Conservation (phyloP, 2,797 vertebrate genomes). For the Simalia tracyae region DNA sequence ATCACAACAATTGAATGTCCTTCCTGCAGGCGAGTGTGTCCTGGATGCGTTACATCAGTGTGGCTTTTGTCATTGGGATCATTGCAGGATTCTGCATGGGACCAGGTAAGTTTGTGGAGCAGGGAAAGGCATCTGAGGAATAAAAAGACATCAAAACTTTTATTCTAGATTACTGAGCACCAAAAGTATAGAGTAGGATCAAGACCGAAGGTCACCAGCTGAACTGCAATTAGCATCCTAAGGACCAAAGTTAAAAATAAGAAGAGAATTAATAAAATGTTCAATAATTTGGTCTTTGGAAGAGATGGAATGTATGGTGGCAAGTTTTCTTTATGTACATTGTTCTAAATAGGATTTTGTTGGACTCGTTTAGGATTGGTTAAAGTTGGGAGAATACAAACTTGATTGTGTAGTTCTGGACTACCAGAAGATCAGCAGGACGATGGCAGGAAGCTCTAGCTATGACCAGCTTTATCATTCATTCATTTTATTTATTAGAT, state of each 20-base stretch:
- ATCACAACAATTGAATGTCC: neutral
- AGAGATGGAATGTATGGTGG: neutral
- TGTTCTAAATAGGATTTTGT: neutral
- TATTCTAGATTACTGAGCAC: neutral
- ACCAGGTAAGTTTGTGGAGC: constrained; percentile 75
- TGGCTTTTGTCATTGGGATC: constrained; percentile 85
- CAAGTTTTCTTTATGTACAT: neutral
- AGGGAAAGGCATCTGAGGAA: neutral
- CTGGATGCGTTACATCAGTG: constrained; percentile 82
- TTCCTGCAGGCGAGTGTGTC: constrained; percentile 69
- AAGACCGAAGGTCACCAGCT: neutral
- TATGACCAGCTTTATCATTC: neutral
- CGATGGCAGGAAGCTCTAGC: neutral
- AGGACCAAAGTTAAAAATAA: neutral
- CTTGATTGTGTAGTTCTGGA: neutral
- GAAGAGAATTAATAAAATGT: neutral
- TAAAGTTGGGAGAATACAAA: neutral
- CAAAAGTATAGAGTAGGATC: neutral
- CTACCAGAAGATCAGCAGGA: neutral
- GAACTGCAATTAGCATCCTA: neutral
- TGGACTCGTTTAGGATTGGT: neutral
- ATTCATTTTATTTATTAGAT: neutral
- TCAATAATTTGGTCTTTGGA: neutral
- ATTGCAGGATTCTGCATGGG: constrained; percentile 92
- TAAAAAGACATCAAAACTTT: rapidly evolving